Percentiles rank a stretch among this genome's conserved stretches.
Conservation (phyloP, 2,888 invertebrate species). For the Brachycybe producta region DNA sequence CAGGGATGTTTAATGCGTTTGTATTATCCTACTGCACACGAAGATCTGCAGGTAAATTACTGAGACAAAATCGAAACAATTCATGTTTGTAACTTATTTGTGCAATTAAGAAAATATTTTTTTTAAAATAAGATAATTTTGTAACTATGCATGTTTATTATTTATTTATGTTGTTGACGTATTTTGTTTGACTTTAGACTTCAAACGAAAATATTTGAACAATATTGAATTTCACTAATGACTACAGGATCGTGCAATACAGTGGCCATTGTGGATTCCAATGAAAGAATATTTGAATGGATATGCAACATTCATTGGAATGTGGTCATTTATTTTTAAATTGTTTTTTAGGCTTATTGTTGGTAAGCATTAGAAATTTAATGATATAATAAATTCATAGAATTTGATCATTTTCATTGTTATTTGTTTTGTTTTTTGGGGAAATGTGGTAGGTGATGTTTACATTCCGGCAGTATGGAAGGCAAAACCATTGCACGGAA, state of each 20-base stretch:
- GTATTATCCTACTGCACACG: slow-evolving; percentile 44
- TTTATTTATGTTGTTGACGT: neutral
- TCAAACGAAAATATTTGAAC: neutral
- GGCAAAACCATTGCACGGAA: slow-evolving; percentile 31
- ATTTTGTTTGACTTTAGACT: neutral
- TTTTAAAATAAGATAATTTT: neutral
- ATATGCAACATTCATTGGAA: slow-evolving; percentile 34
- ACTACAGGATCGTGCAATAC: slow-evolving; percentile 36
- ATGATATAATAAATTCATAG: neutral
- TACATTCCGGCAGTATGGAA: slow-evolving; percentile 43
- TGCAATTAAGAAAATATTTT: neutral
- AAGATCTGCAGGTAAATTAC: slow-evolving; percentile 32
- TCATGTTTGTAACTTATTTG: neutral
- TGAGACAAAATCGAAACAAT: too few species aligned
- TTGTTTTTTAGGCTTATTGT: slow-evolving; percentile 33
- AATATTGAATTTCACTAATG: slow-evolving; percentile 15
- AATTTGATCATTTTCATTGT: neutral
- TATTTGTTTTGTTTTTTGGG: slow-evolving; percentile 9
- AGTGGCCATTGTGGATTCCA: slow-evolving; percentile 45
- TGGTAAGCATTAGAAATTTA: slow-evolving; percentile 11
- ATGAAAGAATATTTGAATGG: slow-evolving; percentile 43
- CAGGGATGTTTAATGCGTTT: slow-evolving; percentile 43
- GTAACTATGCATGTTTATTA: neutral
- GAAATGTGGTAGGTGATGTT: slow-evolving; percentile 33
- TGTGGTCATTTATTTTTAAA: slow-evolving; percentile 28